Percentiles rank a stretch among this genome's conserved stretches.
These are phyloP conservation scores for Semicossyphus pulcher DNA, from an alignment of 2,113 vertebrate genomes.

Conservation along the genomic window DNA sequence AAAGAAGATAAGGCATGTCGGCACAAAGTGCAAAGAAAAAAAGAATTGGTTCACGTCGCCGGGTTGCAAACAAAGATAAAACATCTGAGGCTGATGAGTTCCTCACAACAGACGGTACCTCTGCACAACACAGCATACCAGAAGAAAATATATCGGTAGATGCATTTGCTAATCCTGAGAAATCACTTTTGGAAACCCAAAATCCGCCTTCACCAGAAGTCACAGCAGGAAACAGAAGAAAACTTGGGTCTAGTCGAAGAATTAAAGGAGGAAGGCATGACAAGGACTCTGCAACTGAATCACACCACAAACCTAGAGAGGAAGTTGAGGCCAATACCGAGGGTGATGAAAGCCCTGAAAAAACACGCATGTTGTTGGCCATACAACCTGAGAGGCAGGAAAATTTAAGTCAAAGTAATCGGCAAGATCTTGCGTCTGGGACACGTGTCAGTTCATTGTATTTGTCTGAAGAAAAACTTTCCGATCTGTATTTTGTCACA, in stretches of 20 bases:
- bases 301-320: slow-evolving; percentile 14
- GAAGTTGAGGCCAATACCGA: slow-evolving; percentile 34
- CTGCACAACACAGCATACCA: neutral
- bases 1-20: slow-evolving; percentile 75
- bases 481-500: neutral
- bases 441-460: neutral
- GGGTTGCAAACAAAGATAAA: slow-evolving; percentile 18
- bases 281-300: slow-evolving; percentile 3
- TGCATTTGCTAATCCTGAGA: neutral
- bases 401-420: neutral
- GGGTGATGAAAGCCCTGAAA: neutral
- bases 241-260: slow-evolving; percentile 59
- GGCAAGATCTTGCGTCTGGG: neutral
- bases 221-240: slow-evolving; percentile 34
- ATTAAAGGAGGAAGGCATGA: slow-evolving; percentile 25
- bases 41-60: slow-evolving; percentile 82
- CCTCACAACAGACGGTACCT: neutral
- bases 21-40: slow-evolving; percentile 68
- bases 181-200: slow-evolving; percentile 8
- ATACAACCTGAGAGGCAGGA: slow-evolving; percentile 16
- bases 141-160: slow-evolving; percentile 6
- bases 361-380: neutral
- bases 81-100: slow-evolving; percentile 21
- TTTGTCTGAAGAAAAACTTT: slow-evolving; percentile 6
- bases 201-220: slow-evolving; percentile 7